Evolutionary conservation across 2,797 vertebrate species (phyloP).

Genomic region (Trematomus bernacchii): DNA sequence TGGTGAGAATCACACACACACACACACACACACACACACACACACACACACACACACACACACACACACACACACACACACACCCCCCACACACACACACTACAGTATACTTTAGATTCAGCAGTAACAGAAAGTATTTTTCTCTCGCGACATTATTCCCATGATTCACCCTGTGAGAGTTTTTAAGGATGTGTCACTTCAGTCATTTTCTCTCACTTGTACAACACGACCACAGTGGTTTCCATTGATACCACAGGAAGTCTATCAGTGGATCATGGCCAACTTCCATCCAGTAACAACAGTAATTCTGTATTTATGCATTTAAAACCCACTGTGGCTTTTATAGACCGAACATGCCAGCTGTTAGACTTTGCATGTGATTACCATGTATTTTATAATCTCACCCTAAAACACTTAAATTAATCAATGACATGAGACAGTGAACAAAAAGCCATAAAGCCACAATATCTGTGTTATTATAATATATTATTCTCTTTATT

Average conservation of each 20-base stretch:
- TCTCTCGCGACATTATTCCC: not conserved
- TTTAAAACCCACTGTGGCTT: not conserved
- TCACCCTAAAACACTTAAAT: too few species aligned
- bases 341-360: too few species aligned
- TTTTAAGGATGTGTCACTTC: conserved; percentile 7
- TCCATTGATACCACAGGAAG: conserved; percentile 44
- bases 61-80: too few species aligned
- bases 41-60: not conserved
- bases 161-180: conserved; percentile 15
- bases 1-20: conserved; percentile 86
- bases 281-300: conserved; percentile 7
- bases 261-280: not conserved
- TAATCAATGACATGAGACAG: too few species aligned
- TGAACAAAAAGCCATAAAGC: not conserved
- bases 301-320: conserved; percentile 6
- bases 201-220: conserved; percentile 30
- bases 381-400: not conserved
- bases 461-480: not conserved
- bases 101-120: not conserved
- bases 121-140: not conserved
- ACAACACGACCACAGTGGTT: conserved; percentile 18
- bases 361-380: not conserved
- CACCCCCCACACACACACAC: conserved; percentile 6
- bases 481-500: not conserved
- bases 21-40: conserved; percentile 17